Evolutionary conservation across 1,140 invertebrate species (phyloP).

Genomic region (Brachionus rubens): DNA sequence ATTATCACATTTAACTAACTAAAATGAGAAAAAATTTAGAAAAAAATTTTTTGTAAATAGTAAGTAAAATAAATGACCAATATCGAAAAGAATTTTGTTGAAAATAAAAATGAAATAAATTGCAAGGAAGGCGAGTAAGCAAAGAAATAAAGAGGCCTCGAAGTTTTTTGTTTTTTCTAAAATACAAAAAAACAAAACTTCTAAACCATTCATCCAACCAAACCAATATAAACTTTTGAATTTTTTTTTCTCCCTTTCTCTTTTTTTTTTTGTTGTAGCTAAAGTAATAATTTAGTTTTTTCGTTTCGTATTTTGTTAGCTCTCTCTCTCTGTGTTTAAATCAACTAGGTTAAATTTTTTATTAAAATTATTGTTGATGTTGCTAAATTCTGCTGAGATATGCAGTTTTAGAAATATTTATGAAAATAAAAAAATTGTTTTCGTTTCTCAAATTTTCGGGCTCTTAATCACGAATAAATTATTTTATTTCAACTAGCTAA

Average conservation of each 20-base stretch:
- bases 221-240: conserved; percentile 26
- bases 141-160: conserved; percentile 32
- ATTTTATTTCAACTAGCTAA: background rate
- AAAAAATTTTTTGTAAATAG: background rate
- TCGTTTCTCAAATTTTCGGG: background rate
- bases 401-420: background rate
- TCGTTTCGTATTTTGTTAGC: background rate
- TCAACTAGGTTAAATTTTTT: conserved; percentile 45
- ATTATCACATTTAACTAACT: conserved; percentile 44
- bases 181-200: conserved; percentile 33
- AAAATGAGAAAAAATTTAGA: background rate
- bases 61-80: conserved; percentile 12
- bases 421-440: too few species aligned
- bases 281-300: conserved; percentile 41
- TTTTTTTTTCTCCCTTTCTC: too few species aligned
- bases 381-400: conserved; percentile 34
- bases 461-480: conserved; percentile 28
- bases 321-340: conserved; percentile 2
- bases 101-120: background rate
- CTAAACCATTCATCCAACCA: conserved; percentile 29
- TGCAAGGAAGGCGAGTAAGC: background rate
- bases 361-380: conserved; percentile 22
- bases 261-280: conserved; percentile 22
- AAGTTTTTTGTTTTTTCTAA: background rate
- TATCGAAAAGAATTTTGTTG: background rate